A percentile compares a stretch with the other conserved stretches of the same genome.
These are phyloP conservation scores for Struthio camelus DNA, from an alignment of 2,113 vertebrate species.

Conservation along the genomic window DNA sequence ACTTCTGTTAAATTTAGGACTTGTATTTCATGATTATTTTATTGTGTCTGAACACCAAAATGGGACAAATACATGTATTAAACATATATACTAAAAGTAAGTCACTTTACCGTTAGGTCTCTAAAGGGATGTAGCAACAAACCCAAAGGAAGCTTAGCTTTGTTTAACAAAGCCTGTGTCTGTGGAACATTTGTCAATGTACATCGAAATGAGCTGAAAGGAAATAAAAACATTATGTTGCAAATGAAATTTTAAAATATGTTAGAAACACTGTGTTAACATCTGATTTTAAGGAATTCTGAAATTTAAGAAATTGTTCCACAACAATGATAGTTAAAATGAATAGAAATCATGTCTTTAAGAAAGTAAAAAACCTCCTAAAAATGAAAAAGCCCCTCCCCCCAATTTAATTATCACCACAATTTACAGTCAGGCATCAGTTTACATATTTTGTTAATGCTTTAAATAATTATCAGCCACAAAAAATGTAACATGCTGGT, in stretches of 20 bases:
- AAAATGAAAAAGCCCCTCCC: not conserved
- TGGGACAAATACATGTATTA: not conserved
- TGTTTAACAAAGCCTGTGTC: constrained; percentile 93
- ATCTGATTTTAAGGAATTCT: not conserved
- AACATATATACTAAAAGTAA: not conserved
- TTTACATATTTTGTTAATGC: not conserved
- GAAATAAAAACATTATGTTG: not conserved
- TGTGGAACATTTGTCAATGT: constrained; percentile 94
- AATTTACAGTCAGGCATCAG: not conserved
- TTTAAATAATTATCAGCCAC: not conserved
- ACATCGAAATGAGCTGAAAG: constrained; percentile 90
- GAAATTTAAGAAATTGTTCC: not conserved
- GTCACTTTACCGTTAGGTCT: constrained; percentile 88
- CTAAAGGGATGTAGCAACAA: constrained; percentile 96
- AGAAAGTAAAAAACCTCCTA: not conserved
- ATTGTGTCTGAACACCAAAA: not conserved
- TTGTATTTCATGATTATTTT: not conserved
- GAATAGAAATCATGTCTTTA: not conserved
- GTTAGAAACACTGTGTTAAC: not conserved
- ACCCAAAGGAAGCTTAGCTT: constrained; percentile 95
- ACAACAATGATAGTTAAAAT: not conserved
- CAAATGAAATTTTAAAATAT: not conserved
- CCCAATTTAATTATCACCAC: not conserved
- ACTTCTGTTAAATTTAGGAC: not conserved
- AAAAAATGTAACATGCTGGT: not conserved